phyloP scores from a whole-genome alignment of 2,797 vertebrate species.

The Graptemys geographica region DNA sequence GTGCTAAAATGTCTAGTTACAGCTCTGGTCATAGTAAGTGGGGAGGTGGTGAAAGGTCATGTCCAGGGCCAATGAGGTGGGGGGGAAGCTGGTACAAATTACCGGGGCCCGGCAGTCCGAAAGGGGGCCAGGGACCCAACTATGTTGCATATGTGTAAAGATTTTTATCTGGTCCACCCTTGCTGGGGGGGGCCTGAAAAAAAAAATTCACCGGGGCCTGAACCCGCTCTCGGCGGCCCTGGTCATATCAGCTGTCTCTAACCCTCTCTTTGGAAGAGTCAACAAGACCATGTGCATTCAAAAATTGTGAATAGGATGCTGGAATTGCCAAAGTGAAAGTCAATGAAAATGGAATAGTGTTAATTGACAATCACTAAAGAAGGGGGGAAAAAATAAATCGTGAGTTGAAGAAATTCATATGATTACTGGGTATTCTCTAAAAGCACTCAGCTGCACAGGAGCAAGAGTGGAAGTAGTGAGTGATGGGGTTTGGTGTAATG shows the following conservation, averaged over 20 bases:
- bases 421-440: not conserved
- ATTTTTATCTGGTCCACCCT: too few species aligned
- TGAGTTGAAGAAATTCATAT: not conserved
- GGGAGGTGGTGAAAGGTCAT: not conserved
- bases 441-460: not conserved
- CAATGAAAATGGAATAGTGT: not conserved
- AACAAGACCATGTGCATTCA: not conserved
- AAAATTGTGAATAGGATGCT: not conserved
- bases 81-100: too few species aligned
- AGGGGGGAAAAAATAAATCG: not conserved
- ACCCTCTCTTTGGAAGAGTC: not conserved
- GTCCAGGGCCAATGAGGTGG: too few species aligned
- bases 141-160: too few species aligned
- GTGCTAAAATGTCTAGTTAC: too few species aligned
- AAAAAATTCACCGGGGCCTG: too few species aligned
- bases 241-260: not conserved
- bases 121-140: too few species aligned
- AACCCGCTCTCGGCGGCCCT: too few species aligned
- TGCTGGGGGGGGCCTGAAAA: too few species aligned
- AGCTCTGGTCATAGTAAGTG: not conserved
- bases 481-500: not conserved
- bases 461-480: not conserved
- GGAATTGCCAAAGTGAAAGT: not conserved
- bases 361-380: not conserved
- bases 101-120: too few species aligned